These are phyloP conservation scores for Euschistus heros DNA, from an alignment of 1,140 invertebrate genomes.

Conservation along the genomic window DNA sequence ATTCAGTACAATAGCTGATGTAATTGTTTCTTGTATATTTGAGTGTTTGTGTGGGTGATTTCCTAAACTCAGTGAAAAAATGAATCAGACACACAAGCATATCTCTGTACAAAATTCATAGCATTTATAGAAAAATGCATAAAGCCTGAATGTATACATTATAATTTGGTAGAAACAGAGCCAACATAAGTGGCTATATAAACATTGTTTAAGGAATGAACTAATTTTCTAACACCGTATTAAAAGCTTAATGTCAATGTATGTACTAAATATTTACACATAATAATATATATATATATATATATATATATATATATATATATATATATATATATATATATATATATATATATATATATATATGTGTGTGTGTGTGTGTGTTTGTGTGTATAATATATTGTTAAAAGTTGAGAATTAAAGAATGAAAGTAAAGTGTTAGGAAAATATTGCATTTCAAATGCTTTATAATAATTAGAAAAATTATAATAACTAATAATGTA, in stretches of 20 bases:
- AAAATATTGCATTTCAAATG: slow-evolving; percentile 9
- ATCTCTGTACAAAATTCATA: background rate
- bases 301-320: too few species aligned
- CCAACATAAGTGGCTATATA: background rate
- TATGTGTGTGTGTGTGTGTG: too few species aligned
- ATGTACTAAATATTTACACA: too few species aligned
- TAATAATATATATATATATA: too few species aligned
- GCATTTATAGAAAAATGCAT: slow-evolving; percentile 2
- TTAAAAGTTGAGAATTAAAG: background rate
- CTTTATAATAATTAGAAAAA: slow-evolving; percentile 4
- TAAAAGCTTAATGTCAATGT: too few species aligned
- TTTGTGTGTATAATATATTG: background rate
- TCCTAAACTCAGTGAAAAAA: background rate
- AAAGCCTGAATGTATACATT: background rate
- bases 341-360: too few species aligned
- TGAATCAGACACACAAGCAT: background rate
- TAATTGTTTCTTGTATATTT: background rate
- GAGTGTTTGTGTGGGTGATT: slow-evolving; percentile 5
- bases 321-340: too few species aligned
- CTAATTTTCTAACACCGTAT: slow-evolving; percentile 1
- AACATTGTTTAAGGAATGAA: background rate
- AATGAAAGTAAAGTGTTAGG: background rate
- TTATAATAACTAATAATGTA: background rate
- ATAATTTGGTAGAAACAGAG: background rate
- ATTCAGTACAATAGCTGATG: slow-evolving; percentile 29